Evolutionary conservation across 2,888 invertebrate species (phyloP).

Genomic region (Pemphredon lugubris): DNA sequence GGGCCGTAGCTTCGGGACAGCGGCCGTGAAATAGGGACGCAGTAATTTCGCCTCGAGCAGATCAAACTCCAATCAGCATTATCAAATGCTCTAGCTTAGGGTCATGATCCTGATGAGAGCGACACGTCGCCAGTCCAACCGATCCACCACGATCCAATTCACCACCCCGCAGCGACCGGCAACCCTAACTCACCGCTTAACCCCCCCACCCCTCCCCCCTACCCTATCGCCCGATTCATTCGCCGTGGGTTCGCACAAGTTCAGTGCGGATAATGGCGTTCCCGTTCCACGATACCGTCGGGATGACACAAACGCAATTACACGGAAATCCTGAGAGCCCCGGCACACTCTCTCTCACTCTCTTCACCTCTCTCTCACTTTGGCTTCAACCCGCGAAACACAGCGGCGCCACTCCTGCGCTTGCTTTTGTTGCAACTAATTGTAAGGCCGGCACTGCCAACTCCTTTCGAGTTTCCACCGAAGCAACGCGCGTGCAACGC

Average conservation of each 20-base stretch:
- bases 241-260: constrained; percentile 41
- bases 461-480: constrained; percentile 21
- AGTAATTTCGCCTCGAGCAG: constrained; percentile 69
- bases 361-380: too few relatives aligned
- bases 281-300: constrained; percentile 57
- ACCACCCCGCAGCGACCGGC: constrained; percentile 18
- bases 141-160: neutral
- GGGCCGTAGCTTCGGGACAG: too few relatives aligned
- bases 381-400: constrained; percentile 12
- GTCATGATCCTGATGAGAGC: constrained; percentile 65
- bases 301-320: constrained; percentile 76
- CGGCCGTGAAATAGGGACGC: constrained; percentile 1
- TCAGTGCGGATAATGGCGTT: constrained; percentile 67
- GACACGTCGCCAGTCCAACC: constrained; percentile 10
- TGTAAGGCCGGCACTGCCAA: constrained; percentile 17
- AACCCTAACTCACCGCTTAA: constrained; percentile 18
- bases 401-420: constrained; percentile 4
- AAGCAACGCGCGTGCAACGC: neutral
- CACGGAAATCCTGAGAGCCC: constrained; percentile 54
- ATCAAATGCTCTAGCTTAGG: constrained; percentile 68
- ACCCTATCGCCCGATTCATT: constrained; percentile 52
- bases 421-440: constrained; percentile 42
- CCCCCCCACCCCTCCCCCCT: too few relatives aligned
- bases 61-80: constrained; percentile 75
- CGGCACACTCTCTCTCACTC: neutral